A percentile compares a stretch with the other conserved stretches of the same genome.
Evolutionary conservation across 2,113 vertebrate genomes (phyloP).

Genomic region (Callocephalon fimbriatum): DNA sequence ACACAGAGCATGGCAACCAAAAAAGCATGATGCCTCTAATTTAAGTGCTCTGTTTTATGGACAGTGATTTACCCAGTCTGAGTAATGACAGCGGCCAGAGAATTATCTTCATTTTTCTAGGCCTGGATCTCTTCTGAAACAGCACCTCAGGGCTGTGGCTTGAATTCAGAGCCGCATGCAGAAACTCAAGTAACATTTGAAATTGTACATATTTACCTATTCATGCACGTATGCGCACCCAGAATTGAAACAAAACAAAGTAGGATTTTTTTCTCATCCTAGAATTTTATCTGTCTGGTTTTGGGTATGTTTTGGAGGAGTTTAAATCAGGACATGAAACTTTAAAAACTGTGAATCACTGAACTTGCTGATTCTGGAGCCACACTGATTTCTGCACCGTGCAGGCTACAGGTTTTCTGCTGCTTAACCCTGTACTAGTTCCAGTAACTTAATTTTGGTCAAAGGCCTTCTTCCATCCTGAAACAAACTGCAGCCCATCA

Average conservation of each 20-base stretch:
- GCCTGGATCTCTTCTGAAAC: not conserved
- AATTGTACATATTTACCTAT: not conserved
- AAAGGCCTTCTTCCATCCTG: not conserved
- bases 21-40: not conserved
- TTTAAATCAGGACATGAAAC: not conserved
- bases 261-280: not conserved
- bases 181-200: not conserved
- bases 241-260: not conserved
- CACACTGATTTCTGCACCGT: not conserved
- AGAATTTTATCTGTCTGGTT: not conserved
- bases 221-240: accelerated
- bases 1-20: not conserved
- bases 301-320: not conserved
- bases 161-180: not conserved
- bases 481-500: not conserved
- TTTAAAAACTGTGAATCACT: not conserved
- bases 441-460: not conserved
- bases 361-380: not conserved
- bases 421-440: not conserved
- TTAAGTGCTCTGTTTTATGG: not conserved
- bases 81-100: not conserved
- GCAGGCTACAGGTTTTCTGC: not conserved
- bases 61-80: not conserved
- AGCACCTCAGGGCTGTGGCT: not conserved
- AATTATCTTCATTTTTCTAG: not conserved